Percentiles rank a stretch among this genome's conserved stretches.
Evolutionary conservation across 2,797 vertebrate genomes (phyloP).

Genomic region (Benthosema pterotum): DNA sequence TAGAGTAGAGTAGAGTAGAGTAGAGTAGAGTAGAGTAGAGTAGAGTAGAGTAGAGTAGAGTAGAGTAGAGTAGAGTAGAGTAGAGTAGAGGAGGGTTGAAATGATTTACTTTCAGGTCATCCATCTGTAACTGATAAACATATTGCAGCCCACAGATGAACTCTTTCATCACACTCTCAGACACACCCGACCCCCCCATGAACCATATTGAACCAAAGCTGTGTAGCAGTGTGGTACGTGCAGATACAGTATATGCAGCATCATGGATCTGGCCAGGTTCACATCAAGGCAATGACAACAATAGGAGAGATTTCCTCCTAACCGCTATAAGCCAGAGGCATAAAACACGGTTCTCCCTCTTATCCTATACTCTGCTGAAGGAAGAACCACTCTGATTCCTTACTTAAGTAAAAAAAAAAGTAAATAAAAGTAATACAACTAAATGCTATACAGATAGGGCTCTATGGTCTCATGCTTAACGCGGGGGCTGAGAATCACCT

Average conservation of each 20-base stretch:
- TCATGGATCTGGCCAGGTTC: not conserved
- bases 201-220: conserved; percentile 6
- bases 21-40: not conserved
- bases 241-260: not conserved
- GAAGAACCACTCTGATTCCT: too few species aligned
- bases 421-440: too few species aligned
- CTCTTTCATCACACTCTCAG: conserved; percentile 14
- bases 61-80: not conserved
- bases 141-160: conserved; percentile 27
- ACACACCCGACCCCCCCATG: conserved; percentile 4
- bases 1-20: not conserved
- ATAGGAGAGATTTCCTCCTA: not conserved
- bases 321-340: conserved; percentile 7
- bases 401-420: too few species aligned
- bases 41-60: not conserved
- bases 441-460: too few species aligned
- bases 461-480: too few species aligned
- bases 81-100: not conserved
- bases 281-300: not conserved
- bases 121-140: conserved; percentile 39
- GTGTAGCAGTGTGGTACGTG: conserved; percentile 14
- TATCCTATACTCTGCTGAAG: not conserved
- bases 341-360: conserved; percentile 8
- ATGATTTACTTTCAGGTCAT: conserved; percentile 17
- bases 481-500: too few species aligned